Base-by-base conservation (phyloP, 1,140 invertebrate species). In the Matsumurasca onukii region DNA sequence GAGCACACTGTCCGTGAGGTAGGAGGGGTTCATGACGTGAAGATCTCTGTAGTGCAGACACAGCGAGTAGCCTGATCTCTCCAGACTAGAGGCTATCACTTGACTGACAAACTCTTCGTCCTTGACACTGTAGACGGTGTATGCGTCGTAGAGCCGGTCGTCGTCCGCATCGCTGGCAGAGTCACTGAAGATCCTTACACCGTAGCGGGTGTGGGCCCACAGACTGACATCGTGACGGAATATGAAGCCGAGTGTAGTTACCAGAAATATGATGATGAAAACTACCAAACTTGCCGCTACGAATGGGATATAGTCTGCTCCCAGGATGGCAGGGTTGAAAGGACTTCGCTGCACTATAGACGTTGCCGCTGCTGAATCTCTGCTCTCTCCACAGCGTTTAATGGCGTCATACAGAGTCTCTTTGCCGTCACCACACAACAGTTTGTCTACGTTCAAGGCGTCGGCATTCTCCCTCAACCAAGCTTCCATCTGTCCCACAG, bases 101-200 rank as follows among this genome's bases (percentile, higher is more conserved):
- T 91, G 84, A 17, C 88, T 83, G 2, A 93, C 88, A 73, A 94
- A 91, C 71, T 90, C 86, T 59, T 91, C 88, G 80, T 95, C 93
- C 78, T 92, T 88, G 72, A 90, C 88, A 79, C 91, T 92, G 81
- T 94, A 94, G 69, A 93, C 88, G 76, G 95, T 83, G 79, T 94
- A 95, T 51, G 91, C 93, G 76, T 95, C 93, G 78, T 92, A 94
- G 31, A 92, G 82, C 67, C 90, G 86, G 76, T 91, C 90, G 57
- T 84, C 81, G 66, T 87, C 84, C 48, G 81, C 80, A 27, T 81
- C 81, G 63, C 81, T 81, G 3, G 83, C 73, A 73, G 80, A 73
- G 80, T 84, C 82, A 81, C 86, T 82, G 68, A 90, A 90, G 39
- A 93, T 80, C 31, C 91, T 82, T 0, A 92, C 81, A 0, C 89